These are phyloP conservation scores for Euwallacea fornicatus DNA, from an alignment of 1,140 invertebrate species.

Conservation along the genomic window DNA sequence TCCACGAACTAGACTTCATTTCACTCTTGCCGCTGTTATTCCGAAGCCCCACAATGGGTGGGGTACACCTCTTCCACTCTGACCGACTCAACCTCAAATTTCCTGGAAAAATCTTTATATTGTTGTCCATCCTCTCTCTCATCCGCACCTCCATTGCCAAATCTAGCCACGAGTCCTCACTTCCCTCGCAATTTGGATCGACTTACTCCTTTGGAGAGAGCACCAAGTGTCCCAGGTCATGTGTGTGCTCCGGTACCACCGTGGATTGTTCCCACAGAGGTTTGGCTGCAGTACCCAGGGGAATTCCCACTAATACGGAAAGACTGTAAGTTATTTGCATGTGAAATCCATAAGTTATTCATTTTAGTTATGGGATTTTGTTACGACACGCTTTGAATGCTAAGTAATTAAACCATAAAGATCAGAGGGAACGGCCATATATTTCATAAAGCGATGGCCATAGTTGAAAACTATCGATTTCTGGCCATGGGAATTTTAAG, in stretches of 20 bases:
- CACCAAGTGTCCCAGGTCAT: slow-evolving; percentile 72
- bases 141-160: slow-evolving; percentile 11
- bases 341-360: too few relatives aligned
- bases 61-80: slow-evolving; percentile 13
- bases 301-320: slow-evolving; percentile 73
- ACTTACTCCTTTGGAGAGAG: slow-evolving; percentile 31
- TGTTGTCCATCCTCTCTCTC: slow-evolving; percentile 5
- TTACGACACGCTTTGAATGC: too few relatives aligned
- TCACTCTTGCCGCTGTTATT: too few relatives aligned
- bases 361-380: too few relatives aligned
- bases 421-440: neutral
- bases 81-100: neutral
- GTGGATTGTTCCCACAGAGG: slow-evolving; percentile 81
- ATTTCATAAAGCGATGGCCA: neutral
- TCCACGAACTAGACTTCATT: too few relatives aligned
- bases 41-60: slow-evolving; percentile 31
- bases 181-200: slow-evolving; percentile 31
- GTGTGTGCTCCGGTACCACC: slow-evolving; percentile 73
- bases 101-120: neutral
- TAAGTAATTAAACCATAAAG: too few relatives aligned
- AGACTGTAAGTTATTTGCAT: slow-evolving; percentile 73
- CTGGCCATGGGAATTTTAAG: slow-evolving; percentile 1
- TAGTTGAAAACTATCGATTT: slow-evolving; percentile 23
- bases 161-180: slow-evolving; percentile 22
- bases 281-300: slow-evolving; percentile 75